phyloP scores from a whole-genome alignment of 2,888 invertebrate genomes.

The Lithophane semibrunnea region DNA sequence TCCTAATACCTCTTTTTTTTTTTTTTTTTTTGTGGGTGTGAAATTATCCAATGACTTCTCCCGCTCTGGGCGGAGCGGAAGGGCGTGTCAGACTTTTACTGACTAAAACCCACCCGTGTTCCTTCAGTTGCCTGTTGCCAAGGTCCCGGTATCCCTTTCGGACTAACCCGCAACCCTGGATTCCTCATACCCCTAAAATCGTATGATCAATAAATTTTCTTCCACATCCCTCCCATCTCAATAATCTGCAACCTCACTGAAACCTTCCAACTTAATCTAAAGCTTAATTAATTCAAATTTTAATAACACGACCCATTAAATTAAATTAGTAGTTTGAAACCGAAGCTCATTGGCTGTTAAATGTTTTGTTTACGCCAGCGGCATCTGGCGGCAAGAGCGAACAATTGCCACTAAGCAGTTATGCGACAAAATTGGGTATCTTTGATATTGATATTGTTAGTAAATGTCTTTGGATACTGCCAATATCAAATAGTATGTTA shows the following conservation, averaged over 20 bases:
- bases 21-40: too few relatives aligned
- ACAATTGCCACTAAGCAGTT: conserved; percentile 52
- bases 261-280: conserved; percentile 21
- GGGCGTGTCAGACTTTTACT: too few relatives aligned
- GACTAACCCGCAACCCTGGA: too few relatives aligned
- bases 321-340: conserved; percentile 74
- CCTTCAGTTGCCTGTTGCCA: too few relatives aligned
- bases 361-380: conserved; percentile 77
- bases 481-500: conserved; percentile 24
- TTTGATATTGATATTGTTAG: conserved; percentile 53
- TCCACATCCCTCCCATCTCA: neutral
- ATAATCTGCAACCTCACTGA: conserved; percentile 2
- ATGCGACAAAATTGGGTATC: conserved; percentile 49
- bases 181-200: too few relatives aligned
- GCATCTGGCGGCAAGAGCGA: conserved; percentile 71
- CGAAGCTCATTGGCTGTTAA: conserved; percentile 72
- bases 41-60: too few relatives aligned
- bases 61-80: too few relatives aligned
- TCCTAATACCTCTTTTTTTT: too few relatives aligned
- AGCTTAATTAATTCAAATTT: conserved; percentile 52
- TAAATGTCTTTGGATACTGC: conserved; percentile 20
- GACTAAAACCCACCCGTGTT: too few relatives aligned
- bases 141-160: too few relatives aligned
- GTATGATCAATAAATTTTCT: neutral
- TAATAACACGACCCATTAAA: conserved; percentile 56